Percentiles rank a stretch among this genome's conserved stretches.
phyloP scores from a whole-genome alignment of 1,140 invertebrate species.

The Diplogasteroides magnus region DNA sequence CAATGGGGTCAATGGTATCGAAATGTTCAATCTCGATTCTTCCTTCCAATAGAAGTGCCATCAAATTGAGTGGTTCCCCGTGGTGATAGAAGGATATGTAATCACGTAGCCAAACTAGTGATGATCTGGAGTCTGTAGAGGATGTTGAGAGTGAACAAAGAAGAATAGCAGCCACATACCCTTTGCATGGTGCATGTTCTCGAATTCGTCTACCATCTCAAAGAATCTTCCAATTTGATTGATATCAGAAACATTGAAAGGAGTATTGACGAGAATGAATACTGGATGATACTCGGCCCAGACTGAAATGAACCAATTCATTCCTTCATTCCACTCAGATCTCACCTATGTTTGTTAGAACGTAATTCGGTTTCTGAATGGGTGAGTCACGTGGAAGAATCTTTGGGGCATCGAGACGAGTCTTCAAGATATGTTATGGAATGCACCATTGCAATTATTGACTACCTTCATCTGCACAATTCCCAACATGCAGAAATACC shows the following conservation, averaged over 20 bases:
- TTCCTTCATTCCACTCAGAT: neutral
- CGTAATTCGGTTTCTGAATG: conserved; percentile 39
- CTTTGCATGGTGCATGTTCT: conserved; percentile 39
- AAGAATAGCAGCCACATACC: conserved; percentile 17
- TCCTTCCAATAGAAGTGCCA: neutral
- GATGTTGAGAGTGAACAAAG: neutral
- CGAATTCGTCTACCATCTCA: conserved; percentile 48
- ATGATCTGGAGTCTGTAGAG: conserved; percentile 11
- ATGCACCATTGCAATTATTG: too few relatives aligned
- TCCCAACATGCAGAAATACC: conserved; percentile 24
- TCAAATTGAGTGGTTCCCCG: neutral
- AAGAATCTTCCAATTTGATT: conserved; percentile 35
- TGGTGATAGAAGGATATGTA: conserved; percentile 17
- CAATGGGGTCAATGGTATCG: too few relatives aligned
- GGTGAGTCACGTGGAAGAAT: conserved; percentile 48
- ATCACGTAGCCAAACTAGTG: conserved; percentile 45
- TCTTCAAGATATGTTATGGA: too few relatives aligned
- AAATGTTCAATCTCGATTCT: too few relatives aligned
- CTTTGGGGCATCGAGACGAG: conserved; percentile 46
- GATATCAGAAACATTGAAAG: conserved; percentile 37
- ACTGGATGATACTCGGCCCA: conserved; percentile 53
- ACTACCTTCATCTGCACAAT: too few relatives aligned
- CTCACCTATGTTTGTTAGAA: conserved; percentile 42
- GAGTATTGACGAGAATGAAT: conserved; percentile 44
- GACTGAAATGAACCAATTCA: conserved; percentile 20